Conservation (phyloP, 2,113 vertebrate species). For the Pseudois nayaur region DNA sequence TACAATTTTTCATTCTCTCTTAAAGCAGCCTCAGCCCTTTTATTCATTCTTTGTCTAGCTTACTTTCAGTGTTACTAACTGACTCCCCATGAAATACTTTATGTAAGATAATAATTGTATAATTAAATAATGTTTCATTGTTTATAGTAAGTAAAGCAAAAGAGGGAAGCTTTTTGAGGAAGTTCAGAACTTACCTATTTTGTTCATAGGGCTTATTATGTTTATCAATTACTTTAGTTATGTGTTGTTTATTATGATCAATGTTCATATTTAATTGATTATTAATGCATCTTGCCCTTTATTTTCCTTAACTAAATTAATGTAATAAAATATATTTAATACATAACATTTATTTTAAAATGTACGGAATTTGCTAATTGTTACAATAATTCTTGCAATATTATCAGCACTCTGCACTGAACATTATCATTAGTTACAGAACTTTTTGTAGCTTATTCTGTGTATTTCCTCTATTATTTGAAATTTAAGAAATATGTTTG, state of each 20-base stretch:
- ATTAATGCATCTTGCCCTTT: conserved; percentile 20
- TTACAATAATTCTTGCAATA: conserved; percentile 35
- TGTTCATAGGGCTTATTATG: conserved; percentile 1
- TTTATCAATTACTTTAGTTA: conserved; percentile 12
- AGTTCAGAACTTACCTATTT: not conserved
- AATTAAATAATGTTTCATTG: conserved; percentile 48
- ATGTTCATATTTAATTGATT: conserved; percentile 7
- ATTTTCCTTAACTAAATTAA: conserved; percentile 39
- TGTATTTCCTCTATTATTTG: not conserved
- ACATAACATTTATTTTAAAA: not conserved
- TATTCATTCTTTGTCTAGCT: conserved; percentile 14
- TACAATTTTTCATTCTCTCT: not conserved
- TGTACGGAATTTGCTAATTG: conserved; percentile 39
- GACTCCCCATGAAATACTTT: conserved; percentile 54
- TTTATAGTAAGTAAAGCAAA: conserved; percentile 45
- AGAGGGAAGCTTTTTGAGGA: not conserved
- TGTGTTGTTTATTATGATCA: conserved; percentile 40
- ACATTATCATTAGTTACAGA: conserved; percentile 13
- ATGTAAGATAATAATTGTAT: conserved; percentile 31
- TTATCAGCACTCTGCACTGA: not conserved
- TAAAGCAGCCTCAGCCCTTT: not conserved
- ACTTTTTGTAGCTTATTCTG: not conserved
- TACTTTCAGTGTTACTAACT: not conserved
- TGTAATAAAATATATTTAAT: conserved; percentile 46
- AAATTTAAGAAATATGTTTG: conserved; percentile 28